phyloP scores from a whole-genome alignment of 2,888 invertebrate species.

The Cataglyphis livida region DNA sequence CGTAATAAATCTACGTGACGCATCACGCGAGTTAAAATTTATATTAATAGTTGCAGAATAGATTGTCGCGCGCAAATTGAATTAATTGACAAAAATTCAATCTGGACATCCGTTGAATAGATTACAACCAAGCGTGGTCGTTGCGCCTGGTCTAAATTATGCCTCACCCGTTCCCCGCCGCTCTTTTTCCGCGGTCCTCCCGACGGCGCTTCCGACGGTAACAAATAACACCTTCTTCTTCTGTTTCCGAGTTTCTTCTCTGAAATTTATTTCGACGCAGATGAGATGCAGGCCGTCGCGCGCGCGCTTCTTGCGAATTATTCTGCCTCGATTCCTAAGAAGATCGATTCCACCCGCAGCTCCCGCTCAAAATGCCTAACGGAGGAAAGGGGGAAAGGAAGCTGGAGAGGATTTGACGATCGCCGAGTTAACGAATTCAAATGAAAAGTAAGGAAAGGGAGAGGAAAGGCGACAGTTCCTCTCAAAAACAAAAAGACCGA shows the following conservation, averaged over 20 bases:
- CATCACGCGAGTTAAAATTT: constrained; percentile 9
- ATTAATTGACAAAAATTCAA: constrained; percentile 47
- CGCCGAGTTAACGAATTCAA: constrained; percentile 70
- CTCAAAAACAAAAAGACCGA: constrained; percentile 58
- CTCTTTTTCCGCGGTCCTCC: constrained; percentile 35
- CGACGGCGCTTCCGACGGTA: constrained; percentile 34
- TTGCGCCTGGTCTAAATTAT: constrained; percentile 39
- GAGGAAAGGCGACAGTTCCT: constrained; percentile 36
- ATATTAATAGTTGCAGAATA: constrained; percentile 13
- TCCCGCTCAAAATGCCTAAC: constrained; percentile 14
- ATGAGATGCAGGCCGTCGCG: constrained; percentile 58
- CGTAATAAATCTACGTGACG: not conserved
- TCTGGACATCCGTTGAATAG: constrained; percentile 37
- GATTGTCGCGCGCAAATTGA: constrained; percentile 14
- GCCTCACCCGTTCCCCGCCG: not conserved
- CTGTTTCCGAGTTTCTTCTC: constrained; percentile 52
- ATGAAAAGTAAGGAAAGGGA: constrained; percentile 59
- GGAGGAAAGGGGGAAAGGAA: not conserved
- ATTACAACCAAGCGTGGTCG: constrained; percentile 34
- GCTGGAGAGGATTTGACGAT: constrained; percentile 48
- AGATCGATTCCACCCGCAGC: constrained; percentile 52
- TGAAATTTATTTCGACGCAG: constrained; percentile 55
- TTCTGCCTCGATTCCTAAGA: constrained; percentile 40
- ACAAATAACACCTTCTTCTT: constrained; percentile 57
- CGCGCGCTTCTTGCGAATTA: constrained; percentile 52